Base-by-base conservation (phyloP, 2,888 invertebrate species). In the Stenurella melanura region DNA sequence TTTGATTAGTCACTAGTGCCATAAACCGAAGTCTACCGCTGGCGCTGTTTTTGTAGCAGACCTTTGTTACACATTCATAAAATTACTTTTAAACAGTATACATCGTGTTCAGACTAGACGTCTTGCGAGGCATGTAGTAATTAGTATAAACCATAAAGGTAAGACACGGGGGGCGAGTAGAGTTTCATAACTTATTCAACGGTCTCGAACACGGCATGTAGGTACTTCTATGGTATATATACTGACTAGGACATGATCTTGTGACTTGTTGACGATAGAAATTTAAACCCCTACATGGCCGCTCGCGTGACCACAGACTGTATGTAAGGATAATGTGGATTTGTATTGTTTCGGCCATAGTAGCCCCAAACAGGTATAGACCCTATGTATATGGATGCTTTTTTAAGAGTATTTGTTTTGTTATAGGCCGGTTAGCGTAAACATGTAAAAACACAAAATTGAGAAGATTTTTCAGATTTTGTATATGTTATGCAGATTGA, bases 11-110 rank as follows among this genome's bases (percentile, higher is more conserved):
- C 15, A n/a, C n/a, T 50, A 50, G 0, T 1, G 15, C 21, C n/a
- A 50, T n/a, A 15, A 50, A 50, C 50, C 4, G n/a, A 50, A 50
- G 50, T n/a, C 0, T 7, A 42, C 42, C 11, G 50, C n/a, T 1
- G 50, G 2, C 12, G 50, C n/a, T 50, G 50, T 50, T 12, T 50
- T 50, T 17, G 50, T 50, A n/a, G 0, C 50, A 50, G n/a, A 50
- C n/a, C 50, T 60, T 60, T 60, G 21, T 60, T 60, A 30, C 60
- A 60, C 60, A 19, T 60, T 60, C 58, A 60, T 60, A 60, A 60
- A 60, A 60, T 21, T 30, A 30, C 60, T 60, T 30, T 30, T 60
- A 26, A 26, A 60, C 60, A 30, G 15, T 60, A 21, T 30, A 30
- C 26, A 21, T 21, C 60, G 60, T 30, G 60, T 21, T 58, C 58